Evolutionary conservation across 2,113 vertebrate genomes (phyloP), one percentile per base, ranked within the genome.

Genomic region (Oryzias woworae): DNA sequence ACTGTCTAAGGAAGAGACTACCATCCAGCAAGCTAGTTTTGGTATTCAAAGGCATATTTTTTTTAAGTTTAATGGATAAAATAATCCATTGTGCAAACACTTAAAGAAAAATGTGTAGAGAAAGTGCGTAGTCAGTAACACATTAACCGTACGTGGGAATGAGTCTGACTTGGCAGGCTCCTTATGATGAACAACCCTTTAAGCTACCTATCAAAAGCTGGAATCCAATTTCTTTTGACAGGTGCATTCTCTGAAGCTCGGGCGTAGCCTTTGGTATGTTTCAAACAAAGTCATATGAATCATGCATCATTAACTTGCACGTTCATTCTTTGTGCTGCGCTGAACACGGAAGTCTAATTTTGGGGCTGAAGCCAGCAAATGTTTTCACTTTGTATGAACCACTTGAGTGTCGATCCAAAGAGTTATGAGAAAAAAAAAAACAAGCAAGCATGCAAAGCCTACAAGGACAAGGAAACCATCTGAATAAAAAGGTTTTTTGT

Each of bases 181-280:
- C 26, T 28, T 57, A 13, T 52, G 28, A 52, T 31, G 31, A 67
- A 55, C 14, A 61, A 46, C 23, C 14, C 15, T 47, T 50, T 51
- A 41, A 17, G 53, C 62, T 14, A 45, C 8, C 2, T 44, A 31
- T 28, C 7, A 16, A 62, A 61, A 3, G 18, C 14, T 12, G 26
- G 57, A 46, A 4, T 4, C 53, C 47, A n/a, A 58, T 46, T 59
- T 58, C 45, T 13, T n/a, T 26, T 49, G 17, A 4, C 50, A 47
- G 8, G 0, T 45, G 2, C 3, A 16, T 18, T 47, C 10, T 4
- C 3, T 5, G 14, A 13, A 26, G 2, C 47, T 15, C 14, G 2
- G 10, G 31, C 7, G 42, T 7, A 20, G 56, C 26, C 4, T 36
- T 0, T 42, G 44, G 62, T 53, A 66, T 49, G 53, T 26, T 1